Conservation (phyloP, 2,797 vertebrate genomes). For the Arctocebus calabarensis region DNA sequence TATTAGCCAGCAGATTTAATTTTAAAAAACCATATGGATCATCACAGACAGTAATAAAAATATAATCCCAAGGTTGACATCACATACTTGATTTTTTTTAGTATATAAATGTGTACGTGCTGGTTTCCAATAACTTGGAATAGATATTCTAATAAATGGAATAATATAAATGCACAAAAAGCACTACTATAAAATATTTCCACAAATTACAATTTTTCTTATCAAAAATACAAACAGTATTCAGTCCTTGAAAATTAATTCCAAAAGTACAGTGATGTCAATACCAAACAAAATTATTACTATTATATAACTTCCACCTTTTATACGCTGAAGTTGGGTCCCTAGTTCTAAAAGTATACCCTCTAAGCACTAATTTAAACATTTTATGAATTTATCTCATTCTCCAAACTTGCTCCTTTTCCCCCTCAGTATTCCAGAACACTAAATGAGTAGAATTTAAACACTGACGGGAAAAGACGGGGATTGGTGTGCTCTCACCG, state of each 20-base stretch:
- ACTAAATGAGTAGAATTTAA: conserved; percentile 11
- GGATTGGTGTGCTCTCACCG: too few species aligned
- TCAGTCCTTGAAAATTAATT: background rate
- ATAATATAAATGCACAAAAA: background rate
- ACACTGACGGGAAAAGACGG: background rate
- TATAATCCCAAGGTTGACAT: background rate
- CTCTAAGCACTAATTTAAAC: background rate
- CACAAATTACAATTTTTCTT: background rate
- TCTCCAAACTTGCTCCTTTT: background rate
- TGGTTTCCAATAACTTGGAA: background rate
- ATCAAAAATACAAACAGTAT: background rate
- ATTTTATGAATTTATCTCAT: background rate
- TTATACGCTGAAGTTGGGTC: background rate
- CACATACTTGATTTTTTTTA: background rate
- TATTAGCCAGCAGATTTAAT: conserved; percentile 45
- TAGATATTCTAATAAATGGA: background rate
- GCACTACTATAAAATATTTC: background rate
- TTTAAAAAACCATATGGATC: background rate
- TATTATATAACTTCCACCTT: background rate
- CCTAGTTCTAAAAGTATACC: background rate
- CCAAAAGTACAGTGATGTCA: background rate
- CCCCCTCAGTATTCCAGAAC: background rate
- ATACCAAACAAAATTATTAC: background rate
- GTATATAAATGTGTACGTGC: background rate
- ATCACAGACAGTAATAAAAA: background rate